phyloP scores from a whole-genome alignment of 1,140 invertebrate species.

The Lepidurus couesii region DNA sequence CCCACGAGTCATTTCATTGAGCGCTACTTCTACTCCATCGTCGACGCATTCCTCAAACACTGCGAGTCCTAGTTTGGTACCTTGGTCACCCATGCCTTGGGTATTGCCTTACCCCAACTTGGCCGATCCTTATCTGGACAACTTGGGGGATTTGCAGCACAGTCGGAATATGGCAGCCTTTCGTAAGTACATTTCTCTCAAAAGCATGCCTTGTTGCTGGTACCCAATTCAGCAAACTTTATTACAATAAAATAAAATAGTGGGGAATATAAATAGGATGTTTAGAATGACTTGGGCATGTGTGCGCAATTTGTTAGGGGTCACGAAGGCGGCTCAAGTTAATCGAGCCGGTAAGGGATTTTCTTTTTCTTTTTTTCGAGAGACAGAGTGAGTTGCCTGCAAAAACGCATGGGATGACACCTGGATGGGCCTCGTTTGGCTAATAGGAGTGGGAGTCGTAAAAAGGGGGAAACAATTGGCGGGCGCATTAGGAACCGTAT shows the following conservation, averaged over 20 bases:
- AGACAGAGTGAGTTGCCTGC: background rate
- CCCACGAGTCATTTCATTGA: background rate
- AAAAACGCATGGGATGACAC: conserved; percentile 9
- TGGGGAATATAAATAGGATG: background rate
- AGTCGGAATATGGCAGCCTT: background rate
- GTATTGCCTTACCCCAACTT: background rate
- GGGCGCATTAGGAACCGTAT: conserved; percentile 4
- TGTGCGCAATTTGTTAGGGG: background rate
- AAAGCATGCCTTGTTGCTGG: background rate
- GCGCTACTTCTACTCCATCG: background rate
- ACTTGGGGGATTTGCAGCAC: background rate
- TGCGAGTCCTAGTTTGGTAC: background rate
- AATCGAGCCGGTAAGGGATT: conserved; percentile 6
- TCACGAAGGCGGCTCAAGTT: background rate
- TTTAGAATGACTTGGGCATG: background rate
- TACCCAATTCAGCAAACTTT: too few species aligned
- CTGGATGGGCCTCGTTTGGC: conserved; percentile 15
- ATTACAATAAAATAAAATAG: background rate
- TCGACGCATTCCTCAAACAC: background rate
- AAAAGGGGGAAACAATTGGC: conserved; percentile 8
- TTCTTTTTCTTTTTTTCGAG: background rate
- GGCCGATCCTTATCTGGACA: background rate
- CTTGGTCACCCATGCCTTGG: conserved; percentile 4
- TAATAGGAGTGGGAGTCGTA: background rate
- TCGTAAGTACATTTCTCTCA: background rate